Conservation (phyloP, 2,113 vertebrate genomes). For the Glaucomys volans region DNA sequence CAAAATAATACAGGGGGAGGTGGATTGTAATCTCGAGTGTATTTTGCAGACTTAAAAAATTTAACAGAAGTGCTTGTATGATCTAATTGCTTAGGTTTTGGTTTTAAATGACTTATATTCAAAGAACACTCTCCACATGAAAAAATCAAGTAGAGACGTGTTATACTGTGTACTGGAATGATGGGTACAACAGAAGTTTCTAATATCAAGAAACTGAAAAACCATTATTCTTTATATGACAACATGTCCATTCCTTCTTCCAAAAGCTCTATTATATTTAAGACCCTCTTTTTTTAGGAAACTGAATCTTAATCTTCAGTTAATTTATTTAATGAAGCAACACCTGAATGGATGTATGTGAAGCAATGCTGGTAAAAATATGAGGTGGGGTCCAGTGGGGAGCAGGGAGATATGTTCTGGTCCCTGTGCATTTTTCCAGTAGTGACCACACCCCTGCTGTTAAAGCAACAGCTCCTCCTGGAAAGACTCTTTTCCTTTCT, state of each 20-base stretch:
- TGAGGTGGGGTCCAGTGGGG: neutral
- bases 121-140: neutral
- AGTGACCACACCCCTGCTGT: neutral
- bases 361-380: neutral
- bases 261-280: neutral
- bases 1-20: constrained; percentile 31
- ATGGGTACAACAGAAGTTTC: neutral
- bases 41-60: neutral
- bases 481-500: neutral
- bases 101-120: constrained; percentile 19
- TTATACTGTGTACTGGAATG: neutral
- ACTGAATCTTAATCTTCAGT: neutral
- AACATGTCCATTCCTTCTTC: neutral
- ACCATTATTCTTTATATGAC: neutral
- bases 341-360: neutral
- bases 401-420: too few species aligned
- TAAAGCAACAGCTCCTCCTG: neutral
- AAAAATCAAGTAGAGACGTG: neutral
- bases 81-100: neutral
- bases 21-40: neutral
- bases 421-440: neutral
- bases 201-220: neutral
- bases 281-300: neutral
- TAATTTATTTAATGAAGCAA: neutral
- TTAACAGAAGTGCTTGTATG: neutral